These are phyloP conservation scores for Chionodraco myersi DNA, from an alignment of 2,113 vertebrate genomes.

Conservation along the genomic window DNA sequence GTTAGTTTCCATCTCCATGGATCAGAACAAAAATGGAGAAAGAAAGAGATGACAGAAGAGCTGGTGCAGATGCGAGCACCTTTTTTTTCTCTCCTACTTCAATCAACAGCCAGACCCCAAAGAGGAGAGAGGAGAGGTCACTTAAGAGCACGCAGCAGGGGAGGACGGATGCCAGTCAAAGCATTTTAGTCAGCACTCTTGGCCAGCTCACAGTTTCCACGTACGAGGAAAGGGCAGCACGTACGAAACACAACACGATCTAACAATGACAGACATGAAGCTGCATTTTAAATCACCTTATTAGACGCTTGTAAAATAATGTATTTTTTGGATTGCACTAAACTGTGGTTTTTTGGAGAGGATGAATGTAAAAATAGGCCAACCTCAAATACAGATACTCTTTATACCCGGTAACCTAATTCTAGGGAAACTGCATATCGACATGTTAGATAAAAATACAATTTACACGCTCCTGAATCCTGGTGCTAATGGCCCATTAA, in stretches of 20 bases:
- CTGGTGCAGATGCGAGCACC: constrained; percentile 12
- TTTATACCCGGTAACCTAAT: not conserved
- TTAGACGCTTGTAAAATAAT: too few species aligned
- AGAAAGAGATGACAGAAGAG: constrained; percentile 24
- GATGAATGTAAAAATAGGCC: not conserved
- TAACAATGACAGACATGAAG: not conserved
- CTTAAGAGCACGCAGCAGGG: constrained; percentile 23
- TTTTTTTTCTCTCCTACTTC: not conserved
- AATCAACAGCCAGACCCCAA: not conserved
- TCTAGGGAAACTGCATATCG: not conserved
- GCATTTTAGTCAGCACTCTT: constrained; percentile 23
- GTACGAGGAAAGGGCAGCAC: not conserved
- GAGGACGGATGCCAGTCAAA: constrained; percentile 47
- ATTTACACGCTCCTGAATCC: not conserved
- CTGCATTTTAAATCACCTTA: not conserved
- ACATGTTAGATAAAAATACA: constrained; percentile 1
- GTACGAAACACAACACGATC: not conserved
- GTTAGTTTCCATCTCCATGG: constrained; percentile 47
- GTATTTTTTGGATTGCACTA: too few species aligned
- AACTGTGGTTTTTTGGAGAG: not conserved
- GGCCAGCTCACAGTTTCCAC: constrained; percentile 39
- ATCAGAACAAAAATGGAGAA: not conserved
- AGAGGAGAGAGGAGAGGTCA: constrained; percentile 16
- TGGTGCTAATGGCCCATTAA: not conserved
- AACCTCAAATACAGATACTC: not conserved